Percentiles rank a stretch among this genome's conserved stretches.
Evolutionary conservation across 2,797 vertebrate genomes (phyloP).

Genomic region (Eulemur coronatus): DNA sequence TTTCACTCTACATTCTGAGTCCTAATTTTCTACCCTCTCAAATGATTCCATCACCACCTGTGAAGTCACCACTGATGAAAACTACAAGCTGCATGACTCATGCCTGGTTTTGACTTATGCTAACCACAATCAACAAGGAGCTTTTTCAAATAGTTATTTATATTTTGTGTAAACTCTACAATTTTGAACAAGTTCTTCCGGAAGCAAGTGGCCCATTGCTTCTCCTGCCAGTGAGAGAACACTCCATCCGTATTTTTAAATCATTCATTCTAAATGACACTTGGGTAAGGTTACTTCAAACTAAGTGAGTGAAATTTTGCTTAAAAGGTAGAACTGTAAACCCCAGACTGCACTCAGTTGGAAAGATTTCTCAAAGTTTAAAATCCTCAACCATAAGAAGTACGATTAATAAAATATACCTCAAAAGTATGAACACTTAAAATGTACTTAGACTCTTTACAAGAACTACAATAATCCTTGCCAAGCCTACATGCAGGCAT

Average conservation of each 20-base stretch:
- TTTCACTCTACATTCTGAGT: background rate
- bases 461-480: background rate
- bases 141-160: background rate
- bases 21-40: background rate
- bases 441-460: background rate
- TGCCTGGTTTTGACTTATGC: background rate
- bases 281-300: background rate
- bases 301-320: background rate
- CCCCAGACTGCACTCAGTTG: background rate
- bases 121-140: background rate
- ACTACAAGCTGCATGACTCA: background rate
- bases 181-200: background rate
- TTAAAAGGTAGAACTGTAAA: background rate
- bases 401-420: background rate
- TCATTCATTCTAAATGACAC: conserved; percentile 21
- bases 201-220: background rate
- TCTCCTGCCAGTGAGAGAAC: background rate
- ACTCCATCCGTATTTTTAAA: background rate
- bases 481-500: background rate
- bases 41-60: background rate
- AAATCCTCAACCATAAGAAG: background rate
- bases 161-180: background rate
- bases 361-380: background rate
- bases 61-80: background rate
- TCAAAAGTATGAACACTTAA: background rate